Percentiles rank a stretch among this genome's conserved stretches.
These are phyloP conservation scores for Adelges cooleyi DNA, from an alignment of 1,140 invertebrate species.

Conservation along the genomic window DNA sequence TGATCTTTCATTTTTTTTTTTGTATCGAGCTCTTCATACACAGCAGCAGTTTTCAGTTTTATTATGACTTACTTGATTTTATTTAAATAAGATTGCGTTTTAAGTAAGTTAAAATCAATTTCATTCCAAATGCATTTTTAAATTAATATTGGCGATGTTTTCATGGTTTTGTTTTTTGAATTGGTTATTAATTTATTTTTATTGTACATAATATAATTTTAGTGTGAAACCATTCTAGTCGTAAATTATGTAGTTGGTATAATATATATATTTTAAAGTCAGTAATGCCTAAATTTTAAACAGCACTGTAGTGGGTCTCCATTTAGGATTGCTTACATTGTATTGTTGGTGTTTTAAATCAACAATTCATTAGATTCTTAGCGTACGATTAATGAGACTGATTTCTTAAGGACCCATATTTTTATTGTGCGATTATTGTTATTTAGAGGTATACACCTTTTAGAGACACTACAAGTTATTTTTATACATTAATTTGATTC, in stretches of 20 bases:
- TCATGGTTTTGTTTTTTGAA: not conserved
- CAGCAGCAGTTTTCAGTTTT: no score
- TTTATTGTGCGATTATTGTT: not conserved
- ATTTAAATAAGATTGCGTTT: not conserved
- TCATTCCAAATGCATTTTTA: not conserved
- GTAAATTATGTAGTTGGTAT: slow-evolving; percentile 5
- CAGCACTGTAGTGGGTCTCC: not conserved
- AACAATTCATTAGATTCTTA: not conserved
- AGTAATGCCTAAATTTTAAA: not conserved
- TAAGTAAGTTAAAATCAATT: not conserved
- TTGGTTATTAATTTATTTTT: not conserved
- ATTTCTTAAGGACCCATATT: slow-evolving; percentile 9
- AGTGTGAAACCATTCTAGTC: slow-evolving; percentile 22
- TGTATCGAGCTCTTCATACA: no score
- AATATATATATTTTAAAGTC: not conserved
- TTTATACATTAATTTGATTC: not conserved
- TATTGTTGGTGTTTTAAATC: not conserved
- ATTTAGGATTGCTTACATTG: slow-evolving; percentile 1
- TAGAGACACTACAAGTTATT: not conserved
- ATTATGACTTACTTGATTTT: no score
- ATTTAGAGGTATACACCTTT: not conserved
- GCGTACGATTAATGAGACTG: not conserved
- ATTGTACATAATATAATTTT: not conserved
- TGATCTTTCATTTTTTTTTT: no score
- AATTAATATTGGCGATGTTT: not conserved